Conservation (phyloP, 2,113 vertebrate species). For the Anser brachyrhynchus region DNA sequence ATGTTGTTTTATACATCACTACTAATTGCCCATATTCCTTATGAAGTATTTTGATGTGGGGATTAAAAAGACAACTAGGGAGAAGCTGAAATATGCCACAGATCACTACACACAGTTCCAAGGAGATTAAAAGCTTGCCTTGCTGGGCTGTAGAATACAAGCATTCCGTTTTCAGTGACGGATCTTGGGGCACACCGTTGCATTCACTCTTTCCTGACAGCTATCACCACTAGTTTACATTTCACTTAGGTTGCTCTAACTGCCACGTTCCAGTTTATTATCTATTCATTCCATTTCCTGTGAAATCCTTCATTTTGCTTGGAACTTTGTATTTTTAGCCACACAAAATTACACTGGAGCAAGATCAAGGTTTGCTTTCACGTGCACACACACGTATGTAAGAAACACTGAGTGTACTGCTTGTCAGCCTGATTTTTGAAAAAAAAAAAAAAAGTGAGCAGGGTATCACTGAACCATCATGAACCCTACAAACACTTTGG, state of each 20-base stretch:
- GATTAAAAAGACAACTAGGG: neutral
- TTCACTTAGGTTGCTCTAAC: neutral
- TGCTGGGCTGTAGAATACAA: neutral
- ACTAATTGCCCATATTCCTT: neutral
- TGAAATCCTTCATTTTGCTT: neutral
- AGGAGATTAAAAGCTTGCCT: neutral
- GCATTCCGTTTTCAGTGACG: neutral
- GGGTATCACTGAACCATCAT: rapidly evolving
- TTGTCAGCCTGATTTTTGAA: neutral
- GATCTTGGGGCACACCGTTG: neutral
- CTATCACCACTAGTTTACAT: neutral
- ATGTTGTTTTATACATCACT: neutral
- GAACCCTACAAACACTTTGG: neutral
- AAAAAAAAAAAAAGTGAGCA: neutral
- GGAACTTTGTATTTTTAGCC: neutral
- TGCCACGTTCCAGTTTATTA: neutral
- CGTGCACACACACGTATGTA: neutral
- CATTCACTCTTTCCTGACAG: neutral
- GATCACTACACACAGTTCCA: neutral
- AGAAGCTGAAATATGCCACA: neutral
- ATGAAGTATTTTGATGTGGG: neutral
- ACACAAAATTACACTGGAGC: neutral
- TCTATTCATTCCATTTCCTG: neutral
- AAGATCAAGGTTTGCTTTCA: neutral
- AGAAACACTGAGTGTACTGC: neutral